These are phyloP conservation scores for Gandaritis pyraliata DNA, from an alignment of 2,888 invertebrate genomes.

Conservation along the genomic window DNA sequence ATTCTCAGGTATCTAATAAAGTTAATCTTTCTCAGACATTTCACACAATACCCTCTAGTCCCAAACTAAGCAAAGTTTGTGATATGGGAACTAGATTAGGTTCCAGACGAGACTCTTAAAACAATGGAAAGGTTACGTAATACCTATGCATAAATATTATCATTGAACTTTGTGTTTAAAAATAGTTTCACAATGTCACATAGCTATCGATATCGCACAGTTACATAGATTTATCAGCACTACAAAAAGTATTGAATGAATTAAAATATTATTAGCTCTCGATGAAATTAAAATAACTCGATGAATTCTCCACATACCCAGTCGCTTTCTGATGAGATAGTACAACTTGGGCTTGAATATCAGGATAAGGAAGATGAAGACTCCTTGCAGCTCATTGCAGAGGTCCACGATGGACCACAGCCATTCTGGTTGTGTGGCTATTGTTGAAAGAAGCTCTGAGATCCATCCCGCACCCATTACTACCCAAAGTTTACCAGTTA, in stretches of 20 bases:
- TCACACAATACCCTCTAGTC: too few relatives aligned
- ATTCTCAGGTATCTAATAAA: conserved; percentile 35
- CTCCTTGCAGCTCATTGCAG: conserved; percentile 88
- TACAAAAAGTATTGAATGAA: too few relatives aligned
- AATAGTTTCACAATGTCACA: too few relatives aligned
- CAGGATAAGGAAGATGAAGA: conserved; percentile 89
- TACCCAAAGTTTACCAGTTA: conserved; percentile 90
- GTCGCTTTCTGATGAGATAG: conserved; percentile 81
- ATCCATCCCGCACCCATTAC: conserved; percentile 92
- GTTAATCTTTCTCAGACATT: neutral
- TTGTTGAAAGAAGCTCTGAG: conserved; percentile 86
- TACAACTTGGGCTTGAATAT: conserved; percentile 88
- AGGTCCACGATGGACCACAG: conserved; percentile 85
- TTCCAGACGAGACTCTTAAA: too few relatives aligned
- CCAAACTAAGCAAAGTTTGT: too few relatives aligned
- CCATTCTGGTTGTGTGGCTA: conserved; percentile 77
- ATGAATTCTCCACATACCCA: conserved; percentile 71
- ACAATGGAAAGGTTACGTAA: too few relatives aligned
- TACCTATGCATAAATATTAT: too few relatives aligned
- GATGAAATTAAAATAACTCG: neutral
- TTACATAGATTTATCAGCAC: too few relatives aligned
- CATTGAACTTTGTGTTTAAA: too few relatives aligned
- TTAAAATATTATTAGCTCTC: too few relatives aligned
- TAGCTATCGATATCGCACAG: too few relatives aligned
- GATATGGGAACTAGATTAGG: too few relatives aligned